A percentile compares a stretch with the other conserved stretches of the same genome.
phyloP scores from a whole-genome alignment of 2,888 invertebrate species.

The Nemapogon koenigi region DNA sequence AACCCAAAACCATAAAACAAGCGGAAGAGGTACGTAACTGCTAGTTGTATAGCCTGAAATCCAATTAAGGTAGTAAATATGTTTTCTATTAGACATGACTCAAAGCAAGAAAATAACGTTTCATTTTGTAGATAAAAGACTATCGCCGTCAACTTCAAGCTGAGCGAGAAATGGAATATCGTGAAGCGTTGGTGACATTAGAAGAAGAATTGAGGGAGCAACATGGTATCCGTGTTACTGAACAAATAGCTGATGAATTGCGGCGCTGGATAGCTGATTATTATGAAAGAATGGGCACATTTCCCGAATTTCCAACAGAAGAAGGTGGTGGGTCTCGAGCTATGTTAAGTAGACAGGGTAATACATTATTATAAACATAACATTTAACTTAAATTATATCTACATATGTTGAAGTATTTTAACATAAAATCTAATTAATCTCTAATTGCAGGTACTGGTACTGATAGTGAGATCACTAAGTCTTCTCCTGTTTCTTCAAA shows the following conservation, averaged over 20 bases:
- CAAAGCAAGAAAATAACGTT: not conserved
- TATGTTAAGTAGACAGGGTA: constrained; percentile 81
- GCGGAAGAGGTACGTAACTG: constrained; percentile 41
- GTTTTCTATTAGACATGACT: not conserved
- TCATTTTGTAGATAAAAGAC: constrained; percentile 39
- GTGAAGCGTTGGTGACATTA: constrained; percentile 68
- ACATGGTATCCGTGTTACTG: constrained; percentile 79
- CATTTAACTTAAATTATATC: constrained; percentile 1
- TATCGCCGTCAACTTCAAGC: constrained; percentile 71
- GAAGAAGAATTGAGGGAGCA: constrained; percentile 72
- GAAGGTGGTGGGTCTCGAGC: constrained; percentile 89
- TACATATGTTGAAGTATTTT: constrained; percentile 2
- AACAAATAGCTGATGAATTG: constrained; percentile 87
- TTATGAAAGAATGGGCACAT: constrained; percentile 80
- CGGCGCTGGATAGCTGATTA: constrained; percentile 87
- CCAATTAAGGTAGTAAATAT: not conserved
- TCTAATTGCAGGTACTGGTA: constrained; percentile 52
- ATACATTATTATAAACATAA: too few species aligned
- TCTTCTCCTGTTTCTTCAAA: constrained; percentile 78
- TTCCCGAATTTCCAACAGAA: constrained; percentile 91
- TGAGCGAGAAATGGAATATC: constrained; percentile 72
- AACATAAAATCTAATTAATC: not conserved
- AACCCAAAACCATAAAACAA: constrained; percentile 39
- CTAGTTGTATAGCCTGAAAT: not conserved
- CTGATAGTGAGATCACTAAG: constrained; percentile 81